Evolutionary conservation across 1,140 invertebrate genomes (phyloP).

Genomic region (Cryptotermes secundus): DNA sequence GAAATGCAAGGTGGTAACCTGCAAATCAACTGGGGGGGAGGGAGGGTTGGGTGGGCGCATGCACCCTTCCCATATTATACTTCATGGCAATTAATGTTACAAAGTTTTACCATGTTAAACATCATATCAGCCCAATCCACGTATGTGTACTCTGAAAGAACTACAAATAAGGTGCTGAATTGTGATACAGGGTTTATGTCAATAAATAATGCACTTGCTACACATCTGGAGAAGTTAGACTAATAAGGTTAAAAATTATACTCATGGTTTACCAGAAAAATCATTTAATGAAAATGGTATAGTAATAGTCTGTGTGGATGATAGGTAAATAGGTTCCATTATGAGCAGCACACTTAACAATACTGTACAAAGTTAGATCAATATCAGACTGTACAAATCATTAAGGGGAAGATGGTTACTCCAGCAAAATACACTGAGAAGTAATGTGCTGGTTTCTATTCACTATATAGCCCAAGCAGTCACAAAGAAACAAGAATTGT

Average conservation of each 20-base stretch:
- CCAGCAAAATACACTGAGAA: conserved; percentile 17
- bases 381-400: conserved; percentile 14
- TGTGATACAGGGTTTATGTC: too few species aligned
- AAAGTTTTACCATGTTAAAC: too few species aligned
- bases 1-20: too few species aligned
- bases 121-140: too few species aligned
- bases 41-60: too few species aligned
- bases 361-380: conserved; percentile 17
- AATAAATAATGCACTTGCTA: too few species aligned
- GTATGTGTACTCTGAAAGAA: too few species aligned
- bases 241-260: background rate
- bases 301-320: conserved; percentile 15
- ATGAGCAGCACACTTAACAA: conserved; percentile 16
- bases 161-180: too few species aligned
- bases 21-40: too few species aligned
- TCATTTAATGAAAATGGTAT: conserved; percentile 20
- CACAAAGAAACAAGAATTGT: conserved; percentile 6
- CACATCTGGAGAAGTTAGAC: background rate
- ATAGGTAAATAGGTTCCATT: conserved; percentile 11
- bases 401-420: conserved; percentile 1
- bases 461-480: background rate
- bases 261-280: background rate
- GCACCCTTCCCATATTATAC: too few species aligned
- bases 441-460: background rate
- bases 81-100: too few species aligned